Base-by-base conservation (phyloP, 2,113 vertebrate genomes). In the Gila orcuttii region DNA sequence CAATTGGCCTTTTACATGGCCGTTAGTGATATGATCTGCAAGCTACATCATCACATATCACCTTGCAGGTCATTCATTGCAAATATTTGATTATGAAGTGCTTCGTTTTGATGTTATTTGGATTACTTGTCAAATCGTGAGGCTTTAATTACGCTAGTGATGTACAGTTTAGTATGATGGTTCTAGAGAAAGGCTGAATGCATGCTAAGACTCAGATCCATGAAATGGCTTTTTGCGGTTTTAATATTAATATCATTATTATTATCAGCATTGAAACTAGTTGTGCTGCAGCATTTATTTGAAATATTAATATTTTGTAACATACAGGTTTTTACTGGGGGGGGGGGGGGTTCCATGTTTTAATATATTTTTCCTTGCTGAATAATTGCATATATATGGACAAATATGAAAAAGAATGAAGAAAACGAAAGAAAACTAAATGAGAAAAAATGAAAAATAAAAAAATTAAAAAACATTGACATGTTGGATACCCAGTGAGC, bases 401-500 rank as follows among this genome's bases (percentile, higher is more conserved):
- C 9, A 42, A 42, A 42, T 42, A 8, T 42, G 42, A 42, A 42
- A 42, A 42, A 42, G 8, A 42, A 42, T 42, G 42, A 42, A 9
- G 39, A 8, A 42, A 42, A 2, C 2, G 42, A 42, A 42, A 42
- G 39, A 42, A 1, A 42, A 42, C 0, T 17, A 28, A 47, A 47
- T 50, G 23, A 52, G 45, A 13, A 45, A 15, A 50, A 71, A 39
- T 21, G 1, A 15, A 68, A 15, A 66, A 8, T 50, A 68, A 15
- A 66, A 8, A 33, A 31, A 33, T n/a, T 36, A 21, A 69, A 39
- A 36, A 10, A 25, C 55, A 3, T 31, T 82, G 60, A n/a, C 7
- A 77, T 68, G 55, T 86, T 86, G 66, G 57, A 79, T 4, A 88
- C 59, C 74, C 47, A 79, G 68, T 66, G 85, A 66, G 52, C 55